Evolutionary conservation across 2,113 vertebrate species (phyloP), one percentile per base, ranked within the genome.

Genomic region (Tupaia chinensis): DNA sequence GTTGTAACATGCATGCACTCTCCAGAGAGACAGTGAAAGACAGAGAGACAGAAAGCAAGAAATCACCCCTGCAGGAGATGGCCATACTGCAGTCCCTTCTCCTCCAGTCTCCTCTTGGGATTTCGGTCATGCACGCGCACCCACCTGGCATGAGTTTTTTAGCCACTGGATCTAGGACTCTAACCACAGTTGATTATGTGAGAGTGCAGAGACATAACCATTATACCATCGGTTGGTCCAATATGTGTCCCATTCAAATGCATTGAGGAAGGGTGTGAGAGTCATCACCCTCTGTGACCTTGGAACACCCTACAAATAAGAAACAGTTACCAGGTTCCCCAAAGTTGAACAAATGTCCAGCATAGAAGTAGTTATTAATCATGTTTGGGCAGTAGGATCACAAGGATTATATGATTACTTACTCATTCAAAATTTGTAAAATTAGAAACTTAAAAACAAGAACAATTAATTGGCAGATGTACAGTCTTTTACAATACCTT

Each of bases 361-460:
- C 76, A 20, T 5, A 73, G 7, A 81, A 79, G 9, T 68, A 11
- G 13, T 87, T 90, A 65, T 65, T 27, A 32, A 82, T 74, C 12
- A 89, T 69, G 61, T 9, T 17, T 95, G 11, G 23, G 16, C 88
- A 53, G 74, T 12, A 92, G 32, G 83, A 70, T 58, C 44, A 74
- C 1, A 27, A 85, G 12, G 22, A 1, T 54, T 53, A 10, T 70
- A 7, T 9, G 13, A n/a, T 85, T 92, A 54, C 56, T n/a, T 60
- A 63, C 27, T 78, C 66, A 94, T 97, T 97, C 93, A 91, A 98
- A 94, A 15, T 92, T 96, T 63, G 29, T 94, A 95, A 96, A 74
- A 17, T 9, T 83, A 96, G 87, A 79, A 54, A 76, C 22, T 91
- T n/a, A 88, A 0, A 3, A n/a, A 32, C n/a, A 85, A 70, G 13